Conservation (phyloP, 2,113 vertebrate genomes). For the Circaetus gallicus region DNA sequence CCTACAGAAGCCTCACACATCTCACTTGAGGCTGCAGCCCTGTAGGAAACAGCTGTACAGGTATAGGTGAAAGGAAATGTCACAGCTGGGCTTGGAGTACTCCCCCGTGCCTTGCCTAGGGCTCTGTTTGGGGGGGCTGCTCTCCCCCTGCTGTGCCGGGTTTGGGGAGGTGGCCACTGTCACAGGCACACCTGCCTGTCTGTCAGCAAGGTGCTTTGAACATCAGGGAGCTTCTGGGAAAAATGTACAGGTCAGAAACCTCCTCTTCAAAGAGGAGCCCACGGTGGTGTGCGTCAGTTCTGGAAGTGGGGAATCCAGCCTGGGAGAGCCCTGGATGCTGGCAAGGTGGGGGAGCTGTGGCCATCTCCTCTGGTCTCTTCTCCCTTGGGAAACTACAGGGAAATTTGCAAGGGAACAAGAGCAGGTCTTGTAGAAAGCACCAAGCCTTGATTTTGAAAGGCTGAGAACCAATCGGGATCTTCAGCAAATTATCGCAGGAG, state of each 20-base stretch:
- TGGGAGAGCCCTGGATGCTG: background rate
- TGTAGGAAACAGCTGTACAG: constrained; percentile 79
- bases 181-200: constrained; percentile 50
- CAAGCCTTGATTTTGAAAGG: background rate
- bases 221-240: background rate
- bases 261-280: constrained; percentile 22
- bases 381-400: background rate
- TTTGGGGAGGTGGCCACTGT: constrained; percentile 23
- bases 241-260: background rate
- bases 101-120: constrained; percentile 33
- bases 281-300: background rate
- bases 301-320: background rate
- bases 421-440: background rate
- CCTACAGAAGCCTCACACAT: constrained; percentile 74
- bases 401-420: background rate
- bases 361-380: background rate
- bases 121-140: constrained; percentile 10
- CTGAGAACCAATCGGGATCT: background rate
- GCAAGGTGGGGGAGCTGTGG: background rate
- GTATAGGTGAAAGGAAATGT: constrained; percentile 73
- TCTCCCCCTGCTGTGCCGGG: background rate
- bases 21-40: constrained; percentile 68
- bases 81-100: constrained; percentile 62
- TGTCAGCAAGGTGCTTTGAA: constrained; percentile 46
- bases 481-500: background rate